These are phyloP conservation scores for Lepidurus packardi DNA, from an alignment of 1,140 invertebrate genomes.

Conservation along the genomic window DNA sequence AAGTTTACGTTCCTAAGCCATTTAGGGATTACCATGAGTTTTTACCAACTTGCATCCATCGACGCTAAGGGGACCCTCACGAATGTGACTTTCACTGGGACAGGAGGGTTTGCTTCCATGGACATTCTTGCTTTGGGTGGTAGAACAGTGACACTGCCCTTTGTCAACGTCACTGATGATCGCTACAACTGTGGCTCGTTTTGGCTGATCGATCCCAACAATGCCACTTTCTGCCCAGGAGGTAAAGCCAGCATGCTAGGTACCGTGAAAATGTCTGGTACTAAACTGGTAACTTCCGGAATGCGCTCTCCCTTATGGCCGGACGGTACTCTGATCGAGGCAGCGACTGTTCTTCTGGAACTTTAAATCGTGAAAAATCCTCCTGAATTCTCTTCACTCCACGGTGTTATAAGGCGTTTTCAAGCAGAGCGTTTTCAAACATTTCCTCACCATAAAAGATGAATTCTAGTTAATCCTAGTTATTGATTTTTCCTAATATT, in stretches of 20 bases:
- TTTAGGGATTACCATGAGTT: background rate
- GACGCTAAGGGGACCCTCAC: background rate
- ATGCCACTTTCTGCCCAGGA: background rate
- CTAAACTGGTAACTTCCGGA: background rate
- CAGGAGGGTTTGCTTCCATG: background rate
- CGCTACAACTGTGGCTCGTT: background rate
- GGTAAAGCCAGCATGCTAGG: background rate
- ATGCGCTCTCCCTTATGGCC: background rate
- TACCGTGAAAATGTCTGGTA: background rate
- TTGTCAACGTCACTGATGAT: constrained; percentile 5
- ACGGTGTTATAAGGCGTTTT: too few relatives aligned
- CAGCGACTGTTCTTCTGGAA: too few relatives aligned
- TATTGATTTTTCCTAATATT: too few relatives aligned
- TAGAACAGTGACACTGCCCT: background rate
- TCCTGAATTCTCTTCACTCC: too few relatives aligned
- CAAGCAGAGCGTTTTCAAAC: too few relatives aligned
- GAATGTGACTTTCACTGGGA: background rate
- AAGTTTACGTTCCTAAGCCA: background rate
- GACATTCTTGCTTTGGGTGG: background rate
- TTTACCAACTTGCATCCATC: background rate
- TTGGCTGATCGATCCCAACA: background rate
- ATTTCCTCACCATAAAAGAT: too few relatives aligned
- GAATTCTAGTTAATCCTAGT: too few relatives aligned
- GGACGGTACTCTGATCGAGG: too few relatives aligned
- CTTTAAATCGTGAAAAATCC: too few relatives aligned